Conservation (phyloP, 2,113 vertebrate species). For the Tyrannus savana region DNA sequence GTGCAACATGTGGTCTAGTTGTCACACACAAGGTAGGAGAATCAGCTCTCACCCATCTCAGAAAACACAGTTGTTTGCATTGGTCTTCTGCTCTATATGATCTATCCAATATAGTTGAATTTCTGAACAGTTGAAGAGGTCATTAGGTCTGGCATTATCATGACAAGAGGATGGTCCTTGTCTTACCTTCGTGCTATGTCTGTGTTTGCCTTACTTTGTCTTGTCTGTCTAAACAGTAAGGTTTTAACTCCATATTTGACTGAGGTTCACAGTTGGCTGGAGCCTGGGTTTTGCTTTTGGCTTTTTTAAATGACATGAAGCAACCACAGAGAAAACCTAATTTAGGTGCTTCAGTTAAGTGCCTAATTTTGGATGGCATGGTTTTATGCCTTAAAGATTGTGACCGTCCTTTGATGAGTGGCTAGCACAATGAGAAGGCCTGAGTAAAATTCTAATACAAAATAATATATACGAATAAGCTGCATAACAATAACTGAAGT, state of each 20-base stretch:
- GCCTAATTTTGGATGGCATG: background rate
- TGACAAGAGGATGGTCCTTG: background rate
- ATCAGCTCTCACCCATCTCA: rapidly evolving
- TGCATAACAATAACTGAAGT: background rate
- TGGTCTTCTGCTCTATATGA: background rate
- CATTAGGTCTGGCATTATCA: background rate
- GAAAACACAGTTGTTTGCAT: background rate
- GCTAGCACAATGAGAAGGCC: background rate
- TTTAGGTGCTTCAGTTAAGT: background rate
- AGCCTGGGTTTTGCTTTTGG: rapidly evolving
- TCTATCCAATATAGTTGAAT: background rate
- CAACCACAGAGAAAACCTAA: background rate
- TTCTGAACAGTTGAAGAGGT: background rate
- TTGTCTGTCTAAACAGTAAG: background rate
- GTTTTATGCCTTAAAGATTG: background rate
- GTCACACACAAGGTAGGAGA: background rate
- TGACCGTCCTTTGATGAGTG: background rate
- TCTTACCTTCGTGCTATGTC: background rate
- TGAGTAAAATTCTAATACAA: background rate
- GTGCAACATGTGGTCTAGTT: background rate
- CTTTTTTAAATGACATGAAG: background rate
- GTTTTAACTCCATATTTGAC: background rate
- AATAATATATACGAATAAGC: background rate
- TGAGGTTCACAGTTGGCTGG: background rate
- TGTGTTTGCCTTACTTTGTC: background rate